Evolutionary conservation across 1,140 invertebrate genomes (phyloP).

Genomic region (Onthophagus taurus): DNA sequence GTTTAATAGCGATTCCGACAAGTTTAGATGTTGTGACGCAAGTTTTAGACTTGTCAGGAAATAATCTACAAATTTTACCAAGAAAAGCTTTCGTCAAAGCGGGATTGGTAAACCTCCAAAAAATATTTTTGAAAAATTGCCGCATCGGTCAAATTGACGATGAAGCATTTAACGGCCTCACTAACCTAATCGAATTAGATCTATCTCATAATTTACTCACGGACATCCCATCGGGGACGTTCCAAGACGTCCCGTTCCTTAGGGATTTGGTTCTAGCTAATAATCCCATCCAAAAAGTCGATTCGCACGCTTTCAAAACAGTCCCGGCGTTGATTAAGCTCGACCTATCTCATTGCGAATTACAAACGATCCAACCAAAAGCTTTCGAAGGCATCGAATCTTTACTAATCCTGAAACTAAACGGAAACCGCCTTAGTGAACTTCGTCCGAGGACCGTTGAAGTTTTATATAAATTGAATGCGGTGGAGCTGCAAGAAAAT

Average conservation of each 20-base stretch:
- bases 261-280: slow-evolving; percentile 67
- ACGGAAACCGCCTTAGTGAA: slow-evolving; percentile 68
- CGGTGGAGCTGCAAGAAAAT: slow-evolving; percentile 82
- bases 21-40: slow-evolving; percentile 78
- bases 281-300: slow-evolving; percentile 74
- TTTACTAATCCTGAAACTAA: slow-evolving; percentile 72
- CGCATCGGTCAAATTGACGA: slow-evolving; percentile 76
- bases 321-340: slow-evolving; percentile 71
- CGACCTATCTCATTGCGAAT: slow-evolving; percentile 72
- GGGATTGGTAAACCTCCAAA: slow-evolving; percentile 75
- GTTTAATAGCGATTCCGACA: slow-evolving; percentile 70
- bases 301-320: slow-evolving; percentile 61
- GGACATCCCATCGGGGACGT: slow-evolving; percentile 64
- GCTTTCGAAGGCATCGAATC: slow-evolving; percentile 69
- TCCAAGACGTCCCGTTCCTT: slow-evolving; percentile 67
- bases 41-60: slow-evolving; percentile 79
- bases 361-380: slow-evolving; percentile 62
- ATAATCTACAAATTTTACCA: slow-evolving; percentile 72
- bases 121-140: slow-evolving; percentile 71
- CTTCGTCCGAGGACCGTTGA: slow-evolving; percentile 63
- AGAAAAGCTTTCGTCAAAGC: slow-evolving; percentile 70
- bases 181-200: slow-evolving; percentile 82
- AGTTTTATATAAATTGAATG: slow-evolving; percentile 61
- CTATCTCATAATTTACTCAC: slow-evolving; percentile 73
- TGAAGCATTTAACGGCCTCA: slow-evolving; percentile 69